A percentile compares a stretch with the other conserved stretches of the same genome.
phyloP scores from a whole-genome alignment of 2,113 vertebrate genomes.

The Saccopteryx leptura region DNA sequence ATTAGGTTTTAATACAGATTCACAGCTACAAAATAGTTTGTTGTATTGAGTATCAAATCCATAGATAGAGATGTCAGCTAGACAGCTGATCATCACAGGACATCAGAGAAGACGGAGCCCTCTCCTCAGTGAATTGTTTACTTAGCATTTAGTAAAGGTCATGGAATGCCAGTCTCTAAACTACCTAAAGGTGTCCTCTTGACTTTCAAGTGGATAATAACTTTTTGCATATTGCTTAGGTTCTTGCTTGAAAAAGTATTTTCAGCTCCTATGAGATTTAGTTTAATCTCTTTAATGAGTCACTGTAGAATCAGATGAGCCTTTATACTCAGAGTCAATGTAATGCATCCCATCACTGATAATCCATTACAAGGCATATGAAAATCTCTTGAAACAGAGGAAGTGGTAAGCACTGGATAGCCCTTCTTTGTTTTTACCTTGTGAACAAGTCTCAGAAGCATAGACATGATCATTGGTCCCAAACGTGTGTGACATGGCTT shows the following conservation, averaged over 20 bases:
- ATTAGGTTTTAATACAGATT: constrained; percentile 25
- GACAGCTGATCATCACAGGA: neutral
- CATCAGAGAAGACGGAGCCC: neutral
- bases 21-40: neutral
- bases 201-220: constrained; percentile 21
- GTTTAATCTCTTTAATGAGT: neutral
- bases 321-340: neutral
- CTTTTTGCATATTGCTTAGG: neutral
- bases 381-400: neutral
- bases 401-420: neutral
- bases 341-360: neutral
- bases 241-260: neutral
- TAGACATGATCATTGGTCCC: fast-evolving
- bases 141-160: neutral
- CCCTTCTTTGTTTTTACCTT: neutral
- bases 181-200: neutral
- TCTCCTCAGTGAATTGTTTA: neutral
- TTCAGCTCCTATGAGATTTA: constrained; percentile 14
- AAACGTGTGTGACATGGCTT: neutral
- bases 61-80: neutral
- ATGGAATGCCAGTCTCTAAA: neutral
- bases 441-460: neutral
- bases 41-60: neutral
- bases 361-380: neutral
- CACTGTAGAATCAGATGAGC: neutral